Base-by-base conservation (phyloP, 2,113 vertebrate genomes). In the Lates calcarifer region DNA sequence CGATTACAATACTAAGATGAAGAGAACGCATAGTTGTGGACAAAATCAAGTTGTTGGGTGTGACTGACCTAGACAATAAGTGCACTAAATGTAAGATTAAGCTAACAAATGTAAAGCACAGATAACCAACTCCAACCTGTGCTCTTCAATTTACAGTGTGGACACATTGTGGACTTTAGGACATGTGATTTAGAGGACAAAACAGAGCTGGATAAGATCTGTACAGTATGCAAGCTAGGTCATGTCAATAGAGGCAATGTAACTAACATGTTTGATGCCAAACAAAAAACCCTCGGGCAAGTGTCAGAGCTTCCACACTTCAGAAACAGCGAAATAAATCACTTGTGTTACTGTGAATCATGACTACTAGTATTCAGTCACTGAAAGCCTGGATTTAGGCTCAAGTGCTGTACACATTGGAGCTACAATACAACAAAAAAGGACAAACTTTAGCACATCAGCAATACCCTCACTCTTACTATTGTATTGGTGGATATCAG, bases 321-420 rank as follows among this genome's bases (percentile, higher is more conserved):
- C n/a, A 13, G n/a, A 55, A 26, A 11, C 11, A 55, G n/a, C 2
- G 1, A 26, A 26, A 26, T 55, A 53, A 53, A 8, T 53, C 49
- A n/a, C 11, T 12, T 1, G 1, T 74, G 39, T 68, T 41, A 45
- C 35, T 22, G 61, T 24, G 28, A 57, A 57, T 73, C 15, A 58
- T 77, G 28, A 35, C 24, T 62, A 18, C 45, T 39, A 61, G 43
- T 61, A 75, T 41, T 58, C n/a, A 49, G 7, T 76, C 55, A 79
- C 26, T 53, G 51, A 74, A 35, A 77, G 69, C 3, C 60, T 33
- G 22, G n/a, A 58, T 13, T 71, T 33, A 61, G 24, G n/a, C 11
- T 45, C 0, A 20, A 20, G 20, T 31, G 7, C 18, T 29, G n/a
- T 14, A 13, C 45, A 60, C n/a, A 68, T 2, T 6, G 22, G 14